Evolutionary conservation across 2,113 vertebrate genomes (phyloP).

Genomic region (Oreochromis spilurus): DNA sequence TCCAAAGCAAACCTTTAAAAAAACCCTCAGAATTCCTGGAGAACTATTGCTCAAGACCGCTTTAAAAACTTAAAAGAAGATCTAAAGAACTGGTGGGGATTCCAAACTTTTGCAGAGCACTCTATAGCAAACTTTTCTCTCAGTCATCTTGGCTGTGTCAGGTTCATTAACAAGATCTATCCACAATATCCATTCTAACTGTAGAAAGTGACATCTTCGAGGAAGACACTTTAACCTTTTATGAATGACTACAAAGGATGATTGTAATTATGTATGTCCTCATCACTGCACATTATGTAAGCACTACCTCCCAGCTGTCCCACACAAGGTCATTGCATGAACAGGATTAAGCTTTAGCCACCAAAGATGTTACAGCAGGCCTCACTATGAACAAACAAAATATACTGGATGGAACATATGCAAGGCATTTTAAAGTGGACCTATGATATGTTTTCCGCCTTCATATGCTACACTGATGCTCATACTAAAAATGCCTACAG

Average conservation of each 20-base stretch:
- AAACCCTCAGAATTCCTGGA: neutral
- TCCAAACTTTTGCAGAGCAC: neutral
- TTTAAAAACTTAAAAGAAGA: neutral
- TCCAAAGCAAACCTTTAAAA: neutral
- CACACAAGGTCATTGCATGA: slow-evolving; percentile 51
- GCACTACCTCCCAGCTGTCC: slow-evolving; percentile 36
- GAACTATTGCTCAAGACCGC: neutral
- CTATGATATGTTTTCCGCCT: neutral
- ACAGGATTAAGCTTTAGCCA: slow-evolving; percentile 42
- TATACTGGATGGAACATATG: neutral
- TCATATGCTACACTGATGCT: neutral
- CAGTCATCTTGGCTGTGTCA: neutral
- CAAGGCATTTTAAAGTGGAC: neutral
- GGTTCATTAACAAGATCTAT: neutral
- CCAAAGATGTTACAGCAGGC: neutral
- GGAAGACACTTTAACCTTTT: neutral
- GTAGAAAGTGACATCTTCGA: neutral
- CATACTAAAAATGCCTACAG: neutral
- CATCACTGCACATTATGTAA: slow-evolving; percentile 8
- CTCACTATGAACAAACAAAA: neutral
- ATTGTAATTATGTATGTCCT: slow-evolving; percentile 25
- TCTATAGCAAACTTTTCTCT: neutral
- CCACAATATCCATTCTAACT: neutral
- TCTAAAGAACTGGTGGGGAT: neutral
- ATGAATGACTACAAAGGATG: slow-evolving; percentile 23